phyloP scores from a whole-genome alignment of 1,140 invertebrate species.

The Sweltsa coloradensis region DNA sequence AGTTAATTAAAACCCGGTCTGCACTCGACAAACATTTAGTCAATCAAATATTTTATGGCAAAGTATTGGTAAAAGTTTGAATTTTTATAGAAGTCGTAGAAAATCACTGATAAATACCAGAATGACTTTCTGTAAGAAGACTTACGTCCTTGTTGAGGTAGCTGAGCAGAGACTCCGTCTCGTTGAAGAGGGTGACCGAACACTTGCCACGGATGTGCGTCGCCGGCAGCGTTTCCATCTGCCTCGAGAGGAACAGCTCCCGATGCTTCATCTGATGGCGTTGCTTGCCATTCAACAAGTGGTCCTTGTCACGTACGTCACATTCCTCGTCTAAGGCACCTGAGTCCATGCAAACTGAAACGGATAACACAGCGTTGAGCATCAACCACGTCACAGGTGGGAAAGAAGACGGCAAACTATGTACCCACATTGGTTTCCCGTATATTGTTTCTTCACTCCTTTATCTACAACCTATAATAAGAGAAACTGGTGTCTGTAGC shows the following conservation, averaged over 20 bases:
- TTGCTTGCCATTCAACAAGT: constrained; percentile 52
- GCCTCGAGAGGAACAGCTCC: constrained; percentile 94
- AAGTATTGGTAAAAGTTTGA: constrained; percentile 6
- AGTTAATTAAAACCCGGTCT: too few relatives aligned
- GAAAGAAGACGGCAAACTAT: too few relatives aligned
- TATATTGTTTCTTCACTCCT: too few relatives aligned
- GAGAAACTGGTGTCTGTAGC: too few relatives aligned
- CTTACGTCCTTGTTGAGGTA: constrained; percentile 93
- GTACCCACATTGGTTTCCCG: too few relatives aligned
- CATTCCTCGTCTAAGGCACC: constrained; percentile 45
- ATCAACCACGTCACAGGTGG: too few relatives aligned
- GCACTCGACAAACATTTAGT: too few relatives aligned
- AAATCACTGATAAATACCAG: too few relatives aligned
- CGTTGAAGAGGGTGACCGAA: constrained; percentile 93
- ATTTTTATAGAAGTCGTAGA: constrained; percentile 18
- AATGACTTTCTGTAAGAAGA: too few relatives aligned
- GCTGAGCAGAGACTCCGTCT: constrained; percentile 89
- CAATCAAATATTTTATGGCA: background rate
- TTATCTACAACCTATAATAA: too few relatives aligned
- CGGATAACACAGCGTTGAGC: constrained; percentile 12
- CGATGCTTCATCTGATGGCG: constrained; percentile 93
- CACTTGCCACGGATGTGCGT: constrained; percentile 99
- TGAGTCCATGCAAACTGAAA: constrained; percentile 36
- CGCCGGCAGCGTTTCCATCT: constrained; percentile 95
- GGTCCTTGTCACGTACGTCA: constrained; percentile 13